These are phyloP conservation scores for Volucella zonaria DNA, from an alignment of 2,888 invertebrate genomes.

Conservation along the genomic window DNA sequence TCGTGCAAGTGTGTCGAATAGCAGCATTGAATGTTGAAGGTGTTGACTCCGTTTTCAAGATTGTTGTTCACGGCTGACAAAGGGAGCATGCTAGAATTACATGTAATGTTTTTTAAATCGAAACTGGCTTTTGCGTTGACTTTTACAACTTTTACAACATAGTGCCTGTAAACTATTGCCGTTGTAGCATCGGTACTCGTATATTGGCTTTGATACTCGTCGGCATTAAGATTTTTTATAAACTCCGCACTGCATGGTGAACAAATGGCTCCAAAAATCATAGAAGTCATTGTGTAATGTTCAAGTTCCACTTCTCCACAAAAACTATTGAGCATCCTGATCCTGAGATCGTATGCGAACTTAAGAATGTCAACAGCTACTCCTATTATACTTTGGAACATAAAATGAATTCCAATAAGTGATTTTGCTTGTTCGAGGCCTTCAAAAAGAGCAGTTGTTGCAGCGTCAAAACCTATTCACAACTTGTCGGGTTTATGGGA, in stretches of 20 bases:
- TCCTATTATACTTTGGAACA: too few species aligned
- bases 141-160: constrained; percentile 49
- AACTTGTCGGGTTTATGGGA: too few species aligned
- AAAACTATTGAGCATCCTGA: constrained; percentile 41
- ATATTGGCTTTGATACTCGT: neutral
- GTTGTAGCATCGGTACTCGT: neutral
- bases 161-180: constrained; percentile 42
- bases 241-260: constrained; percentile 65
- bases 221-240: constrained; percentile 51
- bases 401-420: constrained; percentile 16
- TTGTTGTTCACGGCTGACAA: neutral
- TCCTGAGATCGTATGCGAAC: neutral
- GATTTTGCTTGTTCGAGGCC: constrained; percentile 76
- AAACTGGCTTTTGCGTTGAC: constrained; percentile 60
- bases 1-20: too few species aligned
- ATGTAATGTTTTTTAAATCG: constrained; percentile 53
- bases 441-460: constrained; percentile 75
- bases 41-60: neutral
- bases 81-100: constrained; percentile 21
- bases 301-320: constrained; percentile 72
- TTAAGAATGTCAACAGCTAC: too few species aligned
- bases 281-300: constrained; percentile 52
- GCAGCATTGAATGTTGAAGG: too few species aligned
- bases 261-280: neutral
- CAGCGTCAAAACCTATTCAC: constrained; percentile 76